A percentile compares a stretch with the other conserved stretches of the same genome.
phyloP scores from a whole-genome alignment of 1,140 invertebrate species.

The Drosophila pandora region DNA sequence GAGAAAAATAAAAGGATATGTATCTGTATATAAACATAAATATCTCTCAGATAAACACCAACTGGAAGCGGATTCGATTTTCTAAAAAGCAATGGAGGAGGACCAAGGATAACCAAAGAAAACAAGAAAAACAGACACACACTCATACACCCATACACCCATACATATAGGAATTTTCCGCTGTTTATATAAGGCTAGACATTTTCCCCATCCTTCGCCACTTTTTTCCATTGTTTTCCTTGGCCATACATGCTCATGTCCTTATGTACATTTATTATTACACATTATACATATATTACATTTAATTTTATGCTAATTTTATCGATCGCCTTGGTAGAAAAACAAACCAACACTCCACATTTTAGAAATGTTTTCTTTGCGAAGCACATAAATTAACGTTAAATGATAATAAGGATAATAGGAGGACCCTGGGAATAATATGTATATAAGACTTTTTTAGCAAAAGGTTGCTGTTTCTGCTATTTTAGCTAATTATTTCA shows the following conservation, averaged over 20 bases:
- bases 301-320: constrained; percentile 76
- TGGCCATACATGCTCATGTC: constrained; percentile 5
- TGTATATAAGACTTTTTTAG: background rate
- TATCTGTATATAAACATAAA: constrained; percentile 5
- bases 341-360: constrained; percentile 17
- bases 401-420: background rate
- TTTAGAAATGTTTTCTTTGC: constrained; percentile 4
- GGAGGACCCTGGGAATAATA: no score
- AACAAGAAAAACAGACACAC: background rate
- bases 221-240: constrained; percentile 61
- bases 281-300: constrained; percentile 36
- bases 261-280: background rate
- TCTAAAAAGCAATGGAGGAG: background rate
- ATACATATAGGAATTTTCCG: constrained; percentile 1
- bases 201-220: constrained; percentile 1
- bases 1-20: constrained; percentile 10
- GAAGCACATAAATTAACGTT: constrained; percentile 7
- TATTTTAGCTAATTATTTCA: no score
- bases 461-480: background rate
- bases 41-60: constrained; percentile 1
- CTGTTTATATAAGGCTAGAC: constrained; percentile 66
- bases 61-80: constrained; percentile 1
- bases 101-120: background rate
- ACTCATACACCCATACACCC: background rate
- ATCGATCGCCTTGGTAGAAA: constrained; percentile 60